Conservation (phyloP, 2,888 invertebrate species). For the Galeopsomyia nigrocyanea region DNA sequence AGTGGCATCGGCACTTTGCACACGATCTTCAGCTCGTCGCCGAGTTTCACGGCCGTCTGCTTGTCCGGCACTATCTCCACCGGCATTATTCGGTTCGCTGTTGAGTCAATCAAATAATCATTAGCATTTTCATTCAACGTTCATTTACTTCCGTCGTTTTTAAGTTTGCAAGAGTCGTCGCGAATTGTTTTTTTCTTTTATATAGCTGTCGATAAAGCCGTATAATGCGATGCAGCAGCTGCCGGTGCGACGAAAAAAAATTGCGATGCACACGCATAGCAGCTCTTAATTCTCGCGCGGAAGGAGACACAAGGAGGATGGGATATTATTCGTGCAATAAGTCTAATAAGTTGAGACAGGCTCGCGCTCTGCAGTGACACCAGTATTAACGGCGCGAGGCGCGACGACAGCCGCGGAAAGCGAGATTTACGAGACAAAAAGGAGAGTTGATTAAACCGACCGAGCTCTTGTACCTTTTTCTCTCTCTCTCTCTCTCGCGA, state of each 20-base stretch:
- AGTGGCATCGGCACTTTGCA: conserved; percentile 74
- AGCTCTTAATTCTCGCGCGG: too few relatives aligned
- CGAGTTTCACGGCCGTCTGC: conserved; percentile 72
- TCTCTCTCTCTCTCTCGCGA: not conserved
- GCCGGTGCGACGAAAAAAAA: too few relatives aligned
- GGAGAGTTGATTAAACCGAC: conserved; percentile 56
- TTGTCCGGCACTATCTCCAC: conserved; percentile 67
- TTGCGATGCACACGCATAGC: too few relatives aligned
- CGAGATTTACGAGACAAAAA: conserved; percentile 56
- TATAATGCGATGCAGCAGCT: too few relatives aligned
- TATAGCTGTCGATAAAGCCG: too few relatives aligned
- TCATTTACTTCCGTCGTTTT: too few relatives aligned
- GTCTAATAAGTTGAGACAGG: conserved; percentile 37
- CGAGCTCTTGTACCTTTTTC: conserved; percentile 5
- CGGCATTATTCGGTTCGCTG: conserved; percentile 5
- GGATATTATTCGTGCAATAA: conserved; percentile 20
- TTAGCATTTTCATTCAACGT: too few relatives aligned
- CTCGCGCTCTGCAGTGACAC: conserved; percentile 39
- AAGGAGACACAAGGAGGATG: too few relatives aligned
- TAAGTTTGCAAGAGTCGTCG: too few relatives aligned
- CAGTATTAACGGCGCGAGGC: conserved; percentile 2
- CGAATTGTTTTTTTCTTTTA: too few relatives aligned
- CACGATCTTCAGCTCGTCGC: conserved; percentile 72
- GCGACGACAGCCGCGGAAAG: conserved; percentile 39
- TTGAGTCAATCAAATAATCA: too few relatives aligned